Evolutionary conservation across 2,888 invertebrate species (phyloP), one percentile per base, ranked within the genome.

Genomic region (Idaea aversata): DNA sequence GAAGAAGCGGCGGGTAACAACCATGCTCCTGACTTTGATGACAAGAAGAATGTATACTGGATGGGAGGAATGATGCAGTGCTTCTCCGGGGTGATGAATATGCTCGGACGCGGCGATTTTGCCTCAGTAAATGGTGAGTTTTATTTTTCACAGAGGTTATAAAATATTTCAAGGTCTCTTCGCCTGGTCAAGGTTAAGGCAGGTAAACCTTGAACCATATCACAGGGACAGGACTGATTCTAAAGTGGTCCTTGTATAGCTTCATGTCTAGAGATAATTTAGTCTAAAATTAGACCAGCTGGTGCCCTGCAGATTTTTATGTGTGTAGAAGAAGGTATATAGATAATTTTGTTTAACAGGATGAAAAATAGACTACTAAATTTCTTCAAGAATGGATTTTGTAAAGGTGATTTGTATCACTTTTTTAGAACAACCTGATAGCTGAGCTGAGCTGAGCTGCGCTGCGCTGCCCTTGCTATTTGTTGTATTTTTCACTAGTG

Each of bases 11-110:
- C 59, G 0, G 47, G 13, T 1, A 13, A 47, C 10, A 7, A 13
- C 13, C 5, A 47, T 5, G 59, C 59, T 5, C 7, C 59, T 7
- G 59, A 25, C 4, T 13, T 59, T 6, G 59, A 59, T 5, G 34
- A 59, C 34, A 59, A 34, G 34, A 59, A 59, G 34, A 4, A 5
- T 5, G 34, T 59, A 34, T 34, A 34, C 34, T 59, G 59, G 59
- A 59, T 59, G 59, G 59, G 59, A 10, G 59, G 34, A 16, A 34
- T 59, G 59, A 59, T 59, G 16, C 4, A 59, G 34, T 59, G 59
- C 59, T 59, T 59, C 15, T 16, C 25, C 34, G 13, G 34, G 5
- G 34, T 59, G 25, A 4, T 59, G 13, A 25, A 5, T 5, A 5
- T 59, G 6, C 34, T 59, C 10, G 34, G 59, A 13, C 25, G 25